A percentile compares a stretch with the other conserved stretches of the same genome.
phyloP scores from a whole-genome alignment of 2,888 invertebrate species.

The Branchipolynoe longqiensis region DNA sequence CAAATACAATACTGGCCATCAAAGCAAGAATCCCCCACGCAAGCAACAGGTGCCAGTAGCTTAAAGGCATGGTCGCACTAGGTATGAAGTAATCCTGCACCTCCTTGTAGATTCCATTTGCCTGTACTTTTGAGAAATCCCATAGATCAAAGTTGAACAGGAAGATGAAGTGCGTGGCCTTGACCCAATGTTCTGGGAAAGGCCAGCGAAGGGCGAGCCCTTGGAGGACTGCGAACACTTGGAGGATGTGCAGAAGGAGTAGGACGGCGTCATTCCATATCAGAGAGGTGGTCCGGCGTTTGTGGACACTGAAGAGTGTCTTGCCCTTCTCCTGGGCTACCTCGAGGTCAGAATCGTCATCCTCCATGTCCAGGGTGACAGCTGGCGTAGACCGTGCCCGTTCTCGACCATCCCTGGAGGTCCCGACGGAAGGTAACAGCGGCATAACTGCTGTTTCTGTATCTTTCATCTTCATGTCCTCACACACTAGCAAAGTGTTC shows the following conservation, averaged over 20 bases:
- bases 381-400: background rate
- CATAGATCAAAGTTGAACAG: slow-evolving; percentile 77
- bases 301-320: slow-evolving; percentile 70
- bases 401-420: background rate
- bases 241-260: slow-evolving; percentile 73
- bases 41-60: slow-evolving; percentile 71
- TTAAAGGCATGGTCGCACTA: slow-evolving; percentile 70
- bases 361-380: slow-evolving; percentile 13
- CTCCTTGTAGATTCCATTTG: slow-evolving; percentile 70
- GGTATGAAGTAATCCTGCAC: slow-evolving; percentile 73
- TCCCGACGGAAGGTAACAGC: background rate
- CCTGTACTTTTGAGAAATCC: slow-evolving; percentile 75
- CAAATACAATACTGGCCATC: slow-evolving; percentile 68
- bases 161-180: slow-evolving; percentile 72
- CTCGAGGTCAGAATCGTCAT: slow-evolving; percentile 37
- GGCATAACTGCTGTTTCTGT: background rate
- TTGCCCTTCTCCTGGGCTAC: slow-evolving; percentile 66
- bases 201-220: slow-evolving; percentile 78
- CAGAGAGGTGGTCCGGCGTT: slow-evolving; percentile 72
- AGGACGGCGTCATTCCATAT: slow-evolving; percentile 73
- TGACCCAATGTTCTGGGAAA: slow-evolving; percentile 74
- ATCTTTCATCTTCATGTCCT: background rate
- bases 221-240: slow-evolving; percentile 76
- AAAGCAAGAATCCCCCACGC: slow-evolving; percentile 71
- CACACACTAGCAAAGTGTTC: background rate